These are phyloP conservation scores for Poecilobothrus nobilitatus DNA, from an alignment of 2,888 invertebrate genomes.

Conservation along the genomic window DNA sequence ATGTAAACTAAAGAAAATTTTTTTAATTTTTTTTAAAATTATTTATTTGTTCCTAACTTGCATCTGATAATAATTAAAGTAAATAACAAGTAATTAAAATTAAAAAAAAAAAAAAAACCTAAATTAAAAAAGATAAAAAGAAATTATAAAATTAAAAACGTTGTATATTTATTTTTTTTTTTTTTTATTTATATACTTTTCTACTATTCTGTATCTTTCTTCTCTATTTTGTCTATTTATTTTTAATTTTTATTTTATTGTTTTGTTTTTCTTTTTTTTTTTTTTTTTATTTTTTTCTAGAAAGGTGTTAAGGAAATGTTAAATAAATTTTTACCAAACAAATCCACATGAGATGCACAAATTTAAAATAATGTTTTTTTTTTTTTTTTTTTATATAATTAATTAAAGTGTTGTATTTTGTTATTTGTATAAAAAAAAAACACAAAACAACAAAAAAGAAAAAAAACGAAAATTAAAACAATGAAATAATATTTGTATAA, in stretches of 20 bases:
- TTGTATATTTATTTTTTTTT: not conserved
- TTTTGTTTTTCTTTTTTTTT: constrained; percentile 23
- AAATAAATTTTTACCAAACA: constrained; percentile 29
- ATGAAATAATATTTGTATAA: too few species aligned
- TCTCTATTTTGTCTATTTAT: not conserved
- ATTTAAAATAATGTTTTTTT: constrained; percentile 9
- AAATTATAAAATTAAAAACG: too few species aligned
- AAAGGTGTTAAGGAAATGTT: constrained; percentile 30
- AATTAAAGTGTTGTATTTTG: too few species aligned
- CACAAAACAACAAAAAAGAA: too few species aligned
- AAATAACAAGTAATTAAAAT: not conserved
- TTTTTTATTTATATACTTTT: not conserved
- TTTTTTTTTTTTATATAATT: too few species aligned
- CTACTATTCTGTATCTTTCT: not conserved
- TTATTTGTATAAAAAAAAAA: too few species aligned
- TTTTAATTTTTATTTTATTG: constrained; percentile 1
- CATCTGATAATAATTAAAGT: not conserved
- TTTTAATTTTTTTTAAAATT: not conserved
- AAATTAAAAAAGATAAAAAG: too few species aligned
- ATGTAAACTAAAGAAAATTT: not conserved
- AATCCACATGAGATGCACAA: constrained; percentile 26
- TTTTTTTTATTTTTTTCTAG: constrained; percentile 29
- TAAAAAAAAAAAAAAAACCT: too few species aligned
- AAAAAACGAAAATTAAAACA: too few species aligned
- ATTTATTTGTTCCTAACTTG: not conserved